Evolutionary conservation across 2,113 vertebrate species (phyloP).

Genomic region (Thymallus thymallus): DNA sequence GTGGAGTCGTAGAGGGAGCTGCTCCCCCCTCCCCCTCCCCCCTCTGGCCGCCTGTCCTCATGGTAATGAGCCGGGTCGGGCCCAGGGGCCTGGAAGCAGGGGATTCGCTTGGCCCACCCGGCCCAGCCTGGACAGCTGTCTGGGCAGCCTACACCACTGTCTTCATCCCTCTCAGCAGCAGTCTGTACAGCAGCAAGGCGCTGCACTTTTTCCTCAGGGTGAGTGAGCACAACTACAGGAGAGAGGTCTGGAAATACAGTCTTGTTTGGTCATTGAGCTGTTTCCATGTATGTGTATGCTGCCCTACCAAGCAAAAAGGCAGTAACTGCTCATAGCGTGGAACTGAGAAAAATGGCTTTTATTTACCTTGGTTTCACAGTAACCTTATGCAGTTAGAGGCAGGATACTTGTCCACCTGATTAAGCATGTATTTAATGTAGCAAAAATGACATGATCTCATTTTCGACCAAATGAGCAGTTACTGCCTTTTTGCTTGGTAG

Average conservation of each 20-base stretch:
- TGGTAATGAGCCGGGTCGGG: conserved; percentile 72
- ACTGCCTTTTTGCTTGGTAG: too few relatives aligned
- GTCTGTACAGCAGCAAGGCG: conserved; percentile 75
- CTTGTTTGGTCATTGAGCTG: background rate
- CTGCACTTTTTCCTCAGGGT: conserved; percentile 79
- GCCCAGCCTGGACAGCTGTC: conserved; percentile 64
- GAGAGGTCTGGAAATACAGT: background rate
- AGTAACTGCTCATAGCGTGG: too few relatives aligned
- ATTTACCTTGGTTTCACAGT: too few relatives aligned
- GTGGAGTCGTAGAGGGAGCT: background rate
- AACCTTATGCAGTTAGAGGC: too few relatives aligned
- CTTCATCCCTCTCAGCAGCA: conserved; percentile 78
- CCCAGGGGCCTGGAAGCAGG: conserved; percentile 65
- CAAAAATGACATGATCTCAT: too few relatives aligned
- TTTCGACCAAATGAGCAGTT: too few relatives aligned
- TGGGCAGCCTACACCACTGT: conserved; percentile 76
- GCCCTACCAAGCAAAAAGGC: too few relatives aligned
- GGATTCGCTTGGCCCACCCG: conserved; percentile 39
- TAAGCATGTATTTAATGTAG: too few relatives aligned
- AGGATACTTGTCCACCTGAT: too few relatives aligned
- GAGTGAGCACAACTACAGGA: conserved; percentile 40
- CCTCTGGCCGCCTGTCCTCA: conserved; percentile 42
- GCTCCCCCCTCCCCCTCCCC: background rate
- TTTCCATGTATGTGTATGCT: conserved; percentile 1
- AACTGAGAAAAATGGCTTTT: too few relatives aligned